Base-by-base conservation (phyloP, 1,140 invertebrate genomes). In the Aphaenogaster ashmeadi region DNA sequence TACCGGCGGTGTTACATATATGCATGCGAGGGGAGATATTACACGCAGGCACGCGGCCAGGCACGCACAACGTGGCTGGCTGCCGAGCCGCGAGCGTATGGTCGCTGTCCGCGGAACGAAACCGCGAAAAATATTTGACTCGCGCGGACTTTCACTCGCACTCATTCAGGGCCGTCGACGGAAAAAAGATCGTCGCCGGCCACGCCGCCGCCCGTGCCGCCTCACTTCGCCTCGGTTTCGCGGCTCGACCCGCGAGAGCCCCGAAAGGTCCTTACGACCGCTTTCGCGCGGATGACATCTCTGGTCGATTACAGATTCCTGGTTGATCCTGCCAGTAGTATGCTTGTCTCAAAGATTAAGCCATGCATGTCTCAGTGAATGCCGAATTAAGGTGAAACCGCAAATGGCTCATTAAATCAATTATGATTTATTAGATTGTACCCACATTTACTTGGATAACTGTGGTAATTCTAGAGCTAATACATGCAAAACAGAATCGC, bases 401-500 rank as follows among this genome's bases (percentile, higher is more conserved):
- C 97, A 96, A 97, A 97, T 96, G 97, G 97, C 97, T 97, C 97
- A 97, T 96, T 97, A 97, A 96, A 97, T 97, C 96, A 97, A 97
- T 97, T 84, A 84, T 84, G 80, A 52, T 84, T 84, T 54, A 69
- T 84, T 86, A 81, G 64, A 69, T 80, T 66, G 78, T 80, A 81
- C 78, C 78, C 33, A 69, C 38, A 41, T 41, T 41, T 69, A 69
- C 36, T 69, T 69, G 18, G 66, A 69, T 69, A 74, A 52, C 41
- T 64, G 56, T 79, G 54, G 44, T 62, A 47, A 54, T 44, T 69
- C 56, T 78, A 62, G 62, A 62, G 27, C 27, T 27, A 27, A 27
- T 27, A 27, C 27, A 27, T 27, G 27, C 27, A 27, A 27, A 27
- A 27, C 27, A 27, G 27, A 27, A 0, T 33, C 58, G 27, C 11